Conservation (phyloP, 1,140 invertebrate genomes). For the Coelopa frigida region DNA sequence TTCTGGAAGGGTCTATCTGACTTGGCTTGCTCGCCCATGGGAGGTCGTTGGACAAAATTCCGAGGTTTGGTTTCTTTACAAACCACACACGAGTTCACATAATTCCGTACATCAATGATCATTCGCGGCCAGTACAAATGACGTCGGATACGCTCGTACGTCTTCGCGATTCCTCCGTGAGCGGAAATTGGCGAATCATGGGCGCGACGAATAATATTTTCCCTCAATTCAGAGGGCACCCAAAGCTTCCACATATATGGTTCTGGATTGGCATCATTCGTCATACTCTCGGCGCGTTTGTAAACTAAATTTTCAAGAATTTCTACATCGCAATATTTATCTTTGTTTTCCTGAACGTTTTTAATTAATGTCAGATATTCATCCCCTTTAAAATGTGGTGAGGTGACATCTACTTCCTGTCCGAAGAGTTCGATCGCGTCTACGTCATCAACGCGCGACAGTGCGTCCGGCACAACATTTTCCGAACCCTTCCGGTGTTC, state of each 20-base stretch:
- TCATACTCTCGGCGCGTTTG: too few relatives aligned
- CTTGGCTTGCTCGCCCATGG: too few relatives aligned
- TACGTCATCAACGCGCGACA: constrained; percentile 19
- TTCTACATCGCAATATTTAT: too few relatives aligned
- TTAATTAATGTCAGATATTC: neutral
- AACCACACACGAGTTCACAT: constrained; percentile 3
- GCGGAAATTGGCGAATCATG: constrained; percentile 1
- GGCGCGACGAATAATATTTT: neutral
- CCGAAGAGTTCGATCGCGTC: neutral
- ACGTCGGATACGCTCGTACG: constrained; percentile 1
- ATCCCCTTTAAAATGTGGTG: neutral
- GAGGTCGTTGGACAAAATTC: too few relatives aligned
- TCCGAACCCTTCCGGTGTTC: constrained; percentile 37
- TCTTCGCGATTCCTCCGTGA: constrained; percentile 10
- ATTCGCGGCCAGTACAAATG: constrained; percentile 9
- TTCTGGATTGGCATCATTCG: too few relatives aligned
- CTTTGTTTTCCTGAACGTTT: constrained; percentile 2
- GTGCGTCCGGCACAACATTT: constrained; percentile 34
- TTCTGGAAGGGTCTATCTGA: too few relatives aligned
- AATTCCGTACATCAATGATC: neutral
- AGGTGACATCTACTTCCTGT: neutral
- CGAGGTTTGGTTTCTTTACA: constrained; percentile 8
- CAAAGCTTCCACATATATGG: constrained; percentile 13
- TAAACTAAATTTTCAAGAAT: too few relatives aligned
- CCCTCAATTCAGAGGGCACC: constrained; percentile 1